A percentile compares a stretch with the other conserved stretches of the same genome.
phyloP scores from a whole-genome alignment of 2,113 vertebrate species.

The Pionites leucogaster region DNA sequence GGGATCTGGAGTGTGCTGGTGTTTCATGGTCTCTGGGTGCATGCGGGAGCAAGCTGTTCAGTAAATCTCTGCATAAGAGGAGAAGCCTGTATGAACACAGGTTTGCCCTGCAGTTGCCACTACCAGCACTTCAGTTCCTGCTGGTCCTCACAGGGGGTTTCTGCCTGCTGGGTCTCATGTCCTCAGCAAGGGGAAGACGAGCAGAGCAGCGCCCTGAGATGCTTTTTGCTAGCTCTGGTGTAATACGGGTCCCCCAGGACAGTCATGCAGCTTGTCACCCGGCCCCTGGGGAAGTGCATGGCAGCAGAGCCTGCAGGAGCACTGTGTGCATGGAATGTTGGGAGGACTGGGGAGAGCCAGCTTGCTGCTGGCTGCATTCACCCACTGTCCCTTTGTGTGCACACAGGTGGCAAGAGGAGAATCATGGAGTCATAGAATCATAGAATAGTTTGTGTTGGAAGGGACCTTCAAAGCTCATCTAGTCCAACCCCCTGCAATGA shows the following conservation, averaged over 20 bases:
- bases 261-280: not conserved
- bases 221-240: fast-evolving
- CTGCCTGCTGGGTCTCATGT: fast-evolving
- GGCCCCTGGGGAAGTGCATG: fast-evolving
- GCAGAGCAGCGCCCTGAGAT: fast-evolving
- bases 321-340: fast-evolving
- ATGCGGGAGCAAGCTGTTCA: not conserved
- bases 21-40: not conserved
- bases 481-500: not conserved
- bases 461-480: not conserved
- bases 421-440: not conserved
- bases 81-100: fast-evolving
- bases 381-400: not conserved
- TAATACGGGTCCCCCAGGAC: fast-evolving
- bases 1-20: fast-evolving
- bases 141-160: not conserved
- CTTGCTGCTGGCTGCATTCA: not conserved
- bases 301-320: not conserved
- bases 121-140: fast-evolving
- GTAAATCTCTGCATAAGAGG: fast-evolving
- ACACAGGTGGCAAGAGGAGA: not conserved
- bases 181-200: fast-evolving
- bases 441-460: not conserved
- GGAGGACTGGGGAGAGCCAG: not conserved
- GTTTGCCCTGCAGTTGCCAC: fast-evolving